Percentiles rank a stretch among this genome's conserved stretches.
Conservation (phyloP, 2,888 invertebrate genomes). For the Lasioglossum vierecki region DNA sequence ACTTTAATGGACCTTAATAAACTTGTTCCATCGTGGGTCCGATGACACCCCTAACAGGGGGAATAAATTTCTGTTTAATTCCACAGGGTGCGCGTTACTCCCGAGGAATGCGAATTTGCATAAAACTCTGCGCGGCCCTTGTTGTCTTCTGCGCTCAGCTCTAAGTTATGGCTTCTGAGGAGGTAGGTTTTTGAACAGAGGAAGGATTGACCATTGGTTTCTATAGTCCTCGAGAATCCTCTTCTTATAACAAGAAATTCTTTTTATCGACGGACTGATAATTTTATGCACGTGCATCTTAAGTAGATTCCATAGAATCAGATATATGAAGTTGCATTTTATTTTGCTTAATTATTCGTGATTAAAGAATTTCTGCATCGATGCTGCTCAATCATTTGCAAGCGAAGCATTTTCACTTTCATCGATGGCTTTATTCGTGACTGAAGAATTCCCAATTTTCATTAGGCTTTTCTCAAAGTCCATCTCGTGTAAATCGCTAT, state of each 20-base stretch:
- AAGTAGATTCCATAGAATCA: too few species aligned
- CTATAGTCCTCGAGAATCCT: neutral
- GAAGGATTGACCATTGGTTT: neutral
- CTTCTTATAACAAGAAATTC: neutral
- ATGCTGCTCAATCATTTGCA: too few species aligned
- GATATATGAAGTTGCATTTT: too few species aligned
- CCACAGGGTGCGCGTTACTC: neutral
- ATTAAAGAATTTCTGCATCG: too few species aligned
- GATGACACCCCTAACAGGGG: slow-evolving; percentile 9
- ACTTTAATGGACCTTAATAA: slow-evolving; percentile 16
- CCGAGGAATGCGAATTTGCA: slow-evolving; percentile 9
- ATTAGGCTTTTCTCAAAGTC: too few species aligned
- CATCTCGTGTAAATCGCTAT: too few species aligned
- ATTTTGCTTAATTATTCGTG: too few species aligned
- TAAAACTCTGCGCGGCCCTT: neutral
- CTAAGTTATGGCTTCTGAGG: neutral
- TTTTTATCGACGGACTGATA: neutral
- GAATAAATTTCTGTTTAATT: slow-evolving; percentile 16
- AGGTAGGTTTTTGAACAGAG: neutral
- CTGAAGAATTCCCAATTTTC: neutral
- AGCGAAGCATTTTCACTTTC: too few species aligned
- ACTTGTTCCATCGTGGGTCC: neutral
- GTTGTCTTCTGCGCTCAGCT: neutral
- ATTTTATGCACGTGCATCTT: neutral
- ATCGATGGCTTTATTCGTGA: neutral